A percentile compares a stretch with the other conserved stretches of the same genome.
Evolutionary conservation across 2,113 vertebrate species (phyloP).

Genomic region (Chelonoidis abingdonii): DNA sequence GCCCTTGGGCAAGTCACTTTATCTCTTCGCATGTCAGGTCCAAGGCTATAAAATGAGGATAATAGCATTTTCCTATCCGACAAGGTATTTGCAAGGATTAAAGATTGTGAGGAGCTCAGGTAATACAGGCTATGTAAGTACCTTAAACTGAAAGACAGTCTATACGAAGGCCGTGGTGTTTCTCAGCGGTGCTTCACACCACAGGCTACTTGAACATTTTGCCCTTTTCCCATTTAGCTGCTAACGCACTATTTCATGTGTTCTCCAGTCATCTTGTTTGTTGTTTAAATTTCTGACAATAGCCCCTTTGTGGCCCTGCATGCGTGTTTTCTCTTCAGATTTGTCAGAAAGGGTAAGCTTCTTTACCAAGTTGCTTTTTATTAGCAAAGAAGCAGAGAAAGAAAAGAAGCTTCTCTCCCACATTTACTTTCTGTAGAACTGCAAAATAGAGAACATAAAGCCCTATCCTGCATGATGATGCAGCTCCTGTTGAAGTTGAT

Average conservation of each 20-base stretch:
- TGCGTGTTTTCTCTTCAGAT: background rate
- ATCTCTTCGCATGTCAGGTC: background rate
- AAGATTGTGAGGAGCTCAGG: background rate
- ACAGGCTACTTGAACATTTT: background rate
- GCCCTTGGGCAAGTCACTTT: background rate
- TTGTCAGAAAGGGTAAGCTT: background rate
- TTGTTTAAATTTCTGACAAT: background rate
- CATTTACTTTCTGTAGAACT: background rate
- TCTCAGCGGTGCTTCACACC: background rate
- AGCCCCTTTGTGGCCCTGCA: background rate
- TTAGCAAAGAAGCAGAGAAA: background rate
- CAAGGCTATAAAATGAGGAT: background rate
- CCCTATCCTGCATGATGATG: background rate
- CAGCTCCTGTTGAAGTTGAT: background rate
- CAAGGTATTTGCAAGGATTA: background rate
- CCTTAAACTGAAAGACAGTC: background rate
- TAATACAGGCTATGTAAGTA: background rate
- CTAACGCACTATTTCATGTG: background rate
- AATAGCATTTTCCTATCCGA: fast-evolving
- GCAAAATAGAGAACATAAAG: background rate
- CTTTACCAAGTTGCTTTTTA: background rate
- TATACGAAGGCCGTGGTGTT: background rate
- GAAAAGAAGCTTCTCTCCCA: background rate
- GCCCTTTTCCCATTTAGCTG: fast-evolving
- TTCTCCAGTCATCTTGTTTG: background rate